Base-by-base conservation (phyloP, 2,113 vertebrate genomes). In the Mus spicilegus region DNA sequence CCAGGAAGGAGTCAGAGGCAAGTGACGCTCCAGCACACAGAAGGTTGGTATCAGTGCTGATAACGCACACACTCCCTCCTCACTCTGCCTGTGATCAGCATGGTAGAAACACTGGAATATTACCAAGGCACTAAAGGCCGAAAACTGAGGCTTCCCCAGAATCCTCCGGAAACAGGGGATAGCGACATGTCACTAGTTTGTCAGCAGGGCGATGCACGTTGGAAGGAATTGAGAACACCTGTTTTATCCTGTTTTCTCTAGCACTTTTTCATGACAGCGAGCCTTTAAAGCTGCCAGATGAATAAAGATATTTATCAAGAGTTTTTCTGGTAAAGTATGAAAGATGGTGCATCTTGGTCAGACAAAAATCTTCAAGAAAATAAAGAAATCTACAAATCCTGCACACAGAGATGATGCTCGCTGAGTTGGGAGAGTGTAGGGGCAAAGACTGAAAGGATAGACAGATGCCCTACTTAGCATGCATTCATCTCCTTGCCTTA, bases 241-340 rank as follows among this genome's bases (percentile, higher is more conserved):
- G 30, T n/a, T 92, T 85, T 49, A 51, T 26, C 67, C 86, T 93
- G 17, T 76, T 80, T 91, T 85, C 77, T 94, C 70, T 56, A 54
- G 46, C 76, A 70, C 90, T 20, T 96, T 49, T 78, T 86, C 42
- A 89, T 92, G 77, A 81, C n/a, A 61, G 33, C 36, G 90, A 90
- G 39, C 33, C 67, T 96, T 72, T 49, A 56, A 92, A 92, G 89
- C 33, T 92, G 49, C 73, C 46, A 20, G 39, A 10, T 94, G 54
- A 88, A 67, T 72, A 77, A 96, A 81, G 61, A n/a, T 78, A 78
- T 72, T 46, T 94, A 70, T 91, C 90, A 51, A 61, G 73, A 77
- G 49, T 76, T 90, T 81, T 90, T 33, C 17, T 92, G 30, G 49
- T 85, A 22, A 87, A 70, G n/a, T 90, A 46, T 77, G 54, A 93